Conservation (phyloP, 2,113 vertebrate species). For the Thamnaconus septentrionalis region DNA sequence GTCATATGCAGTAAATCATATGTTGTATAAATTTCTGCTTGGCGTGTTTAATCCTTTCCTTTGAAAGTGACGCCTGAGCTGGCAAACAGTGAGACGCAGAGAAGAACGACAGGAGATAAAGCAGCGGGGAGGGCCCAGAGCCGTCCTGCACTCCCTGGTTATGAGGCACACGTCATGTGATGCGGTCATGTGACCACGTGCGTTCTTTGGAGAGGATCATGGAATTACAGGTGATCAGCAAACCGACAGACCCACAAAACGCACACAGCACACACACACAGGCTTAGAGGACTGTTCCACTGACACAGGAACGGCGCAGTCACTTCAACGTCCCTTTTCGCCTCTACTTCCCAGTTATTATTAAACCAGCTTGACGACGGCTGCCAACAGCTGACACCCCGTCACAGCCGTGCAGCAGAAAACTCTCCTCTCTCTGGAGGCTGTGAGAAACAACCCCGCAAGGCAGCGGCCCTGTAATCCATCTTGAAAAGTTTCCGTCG, state of each 20-base stretch:
- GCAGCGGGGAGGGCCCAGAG: background rate
- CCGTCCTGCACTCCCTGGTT: slow-evolving; percentile 11
- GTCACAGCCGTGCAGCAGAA: no score
- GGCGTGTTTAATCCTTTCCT: no score
- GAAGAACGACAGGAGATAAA: background rate
- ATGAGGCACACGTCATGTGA: slow-evolving; percentile 47
- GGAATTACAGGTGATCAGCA: slow-evolving; percentile 65
- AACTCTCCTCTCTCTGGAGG: no score
- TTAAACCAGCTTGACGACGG: no score
- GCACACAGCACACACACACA: slow-evolving; percentile 19
- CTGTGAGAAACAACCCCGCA: no score
- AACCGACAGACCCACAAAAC: slow-evolving; percentile 4
- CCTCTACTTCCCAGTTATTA: no score
- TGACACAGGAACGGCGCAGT: slow-evolving; percentile 21
- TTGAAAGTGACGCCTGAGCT: background rate
- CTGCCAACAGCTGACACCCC: no score
- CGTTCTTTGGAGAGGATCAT: slow-evolving; percentile 62
- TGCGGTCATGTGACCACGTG: slow-evolving; percentile 42
- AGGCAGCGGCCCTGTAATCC: no score
- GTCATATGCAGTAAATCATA: no score
- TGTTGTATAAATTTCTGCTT: background rate
- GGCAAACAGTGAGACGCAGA: background rate
- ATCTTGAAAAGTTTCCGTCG: no score
- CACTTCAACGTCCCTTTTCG: no score
- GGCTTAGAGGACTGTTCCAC: slow-evolving; percentile 32